A percentile compares a stretch with the other conserved stretches of the same genome.
Conservation (phyloP, 2,113 vertebrate species). For the Azemiops feae region DNA sequence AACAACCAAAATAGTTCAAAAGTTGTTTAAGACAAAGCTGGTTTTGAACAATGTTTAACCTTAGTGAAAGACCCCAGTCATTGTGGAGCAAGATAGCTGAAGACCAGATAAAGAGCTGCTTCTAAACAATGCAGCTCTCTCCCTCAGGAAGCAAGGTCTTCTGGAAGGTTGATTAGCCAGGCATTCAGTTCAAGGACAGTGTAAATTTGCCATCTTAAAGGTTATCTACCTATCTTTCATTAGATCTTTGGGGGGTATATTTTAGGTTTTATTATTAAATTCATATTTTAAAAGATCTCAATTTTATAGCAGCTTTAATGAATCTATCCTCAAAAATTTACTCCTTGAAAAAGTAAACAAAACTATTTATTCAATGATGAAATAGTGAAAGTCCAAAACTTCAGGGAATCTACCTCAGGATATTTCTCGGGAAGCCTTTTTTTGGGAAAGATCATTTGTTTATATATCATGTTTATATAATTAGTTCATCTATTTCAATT, state of each 20-base stretch:
- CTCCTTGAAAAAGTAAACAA: neutral
- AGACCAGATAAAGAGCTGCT: neutral
- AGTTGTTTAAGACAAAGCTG: neutral
- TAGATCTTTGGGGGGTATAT: neutral
- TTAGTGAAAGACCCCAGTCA: neutral
- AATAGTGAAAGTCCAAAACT: neutral
- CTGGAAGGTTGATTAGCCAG: neutral
- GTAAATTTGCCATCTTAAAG: neutral
- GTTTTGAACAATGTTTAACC: neutral
- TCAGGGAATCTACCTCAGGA: neutral
- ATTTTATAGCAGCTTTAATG: neutral
- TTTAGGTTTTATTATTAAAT: neutral
- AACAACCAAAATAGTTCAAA: neutral
- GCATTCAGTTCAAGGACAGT: neutral
- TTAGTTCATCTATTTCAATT: neutral
- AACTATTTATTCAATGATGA: neutral
- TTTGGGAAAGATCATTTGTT: neutral
- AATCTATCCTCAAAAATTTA: neutral
- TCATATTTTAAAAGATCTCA: neutral
- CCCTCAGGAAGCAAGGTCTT: neutral
- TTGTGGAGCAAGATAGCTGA: neutral
- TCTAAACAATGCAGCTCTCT: neutral
- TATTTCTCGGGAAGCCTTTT: neutral
- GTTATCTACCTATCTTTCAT: neutral
- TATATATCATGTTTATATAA: neutral